A percentile compares a stretch with the other conserved stretches of the same genome.
Conservation (phyloP, 2,888 invertebrate genomes). For the Lithosia quadra region DNA sequence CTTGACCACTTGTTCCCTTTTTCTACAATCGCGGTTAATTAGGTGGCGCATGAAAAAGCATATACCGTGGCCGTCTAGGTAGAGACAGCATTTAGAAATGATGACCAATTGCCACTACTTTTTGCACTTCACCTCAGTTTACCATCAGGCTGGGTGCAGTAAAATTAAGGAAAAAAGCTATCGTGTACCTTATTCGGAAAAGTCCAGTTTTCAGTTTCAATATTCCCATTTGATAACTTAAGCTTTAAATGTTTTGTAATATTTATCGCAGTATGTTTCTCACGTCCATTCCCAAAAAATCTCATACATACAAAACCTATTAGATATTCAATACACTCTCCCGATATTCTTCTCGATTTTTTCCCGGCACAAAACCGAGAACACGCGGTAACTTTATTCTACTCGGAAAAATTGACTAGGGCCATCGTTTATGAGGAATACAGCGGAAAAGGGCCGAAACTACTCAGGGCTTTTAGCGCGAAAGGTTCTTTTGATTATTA, state of each 20-base stretch:
- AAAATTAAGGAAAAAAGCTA: too few relatives aligned
- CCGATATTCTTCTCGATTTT: conserved; percentile 44
- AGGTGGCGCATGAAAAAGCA: too few relatives aligned
- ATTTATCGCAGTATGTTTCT: neutral
- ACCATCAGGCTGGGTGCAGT: too few relatives aligned
- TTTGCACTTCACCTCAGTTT: too few relatives aligned
- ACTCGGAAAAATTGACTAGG: conserved; percentile 60
- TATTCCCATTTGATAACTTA: neutral
- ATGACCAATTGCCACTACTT: too few relatives aligned
- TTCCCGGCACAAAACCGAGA: conserved; percentile 32
- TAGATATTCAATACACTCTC: conserved; percentile 48
- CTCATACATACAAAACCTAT: conserved; percentile 19
- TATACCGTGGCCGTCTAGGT: too few relatives aligned
- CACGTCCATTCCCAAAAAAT: neutral
- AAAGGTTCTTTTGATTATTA: conserved; percentile 64
- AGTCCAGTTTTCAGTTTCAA: too few relatives aligned
- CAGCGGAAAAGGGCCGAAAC: conserved; percentile 59
- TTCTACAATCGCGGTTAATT: too few relatives aligned
- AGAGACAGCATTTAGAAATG: too few relatives aligned
- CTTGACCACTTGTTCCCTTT: too few relatives aligned
- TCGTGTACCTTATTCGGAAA: too few relatives aligned
- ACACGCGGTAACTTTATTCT: conserved; percentile 45
- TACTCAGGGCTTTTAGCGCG: conserved; percentile 66
- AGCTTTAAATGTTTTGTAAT: neutral
- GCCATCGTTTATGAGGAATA: conserved; percentile 64